Evolutionary conservation across 2,888 invertebrate species (phyloP).

Genomic region (Branchipolynoe longqiensis): DNA sequence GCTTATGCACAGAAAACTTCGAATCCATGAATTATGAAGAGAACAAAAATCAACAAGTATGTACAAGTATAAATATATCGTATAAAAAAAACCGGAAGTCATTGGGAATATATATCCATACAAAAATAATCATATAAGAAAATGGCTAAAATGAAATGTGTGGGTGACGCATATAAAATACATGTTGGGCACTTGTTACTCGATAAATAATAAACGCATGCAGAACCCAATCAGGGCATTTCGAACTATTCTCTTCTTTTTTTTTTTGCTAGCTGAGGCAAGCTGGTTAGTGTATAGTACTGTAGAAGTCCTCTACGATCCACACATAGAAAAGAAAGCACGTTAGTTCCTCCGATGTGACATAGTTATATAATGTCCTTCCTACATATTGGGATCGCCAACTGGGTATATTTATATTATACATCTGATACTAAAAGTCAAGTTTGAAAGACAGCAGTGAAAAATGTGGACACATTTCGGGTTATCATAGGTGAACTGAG

Average conservation of each 20-base stretch:
- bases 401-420: too few species aligned
- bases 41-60: background rate
- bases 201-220: background rate
- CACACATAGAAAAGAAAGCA: background rate
- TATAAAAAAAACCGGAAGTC: conserved; percentile 14
- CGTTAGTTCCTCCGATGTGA: too few species aligned
- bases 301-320: background rate
- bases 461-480: background rate
- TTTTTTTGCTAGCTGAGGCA: background rate
- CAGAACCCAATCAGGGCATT: background rate
- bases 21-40: conserved; percentile 15
- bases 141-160: conserved; percentile 24
- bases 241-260: too few species aligned
- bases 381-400: too few species aligned
- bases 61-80: conserved; percentile 35
- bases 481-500: background rate
- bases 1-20: too few species aligned
- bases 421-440: too few species aligned
- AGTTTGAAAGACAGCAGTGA: conserved; percentile 46
- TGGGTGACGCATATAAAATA: conserved; percentile 25
- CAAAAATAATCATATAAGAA: conserved; percentile 43
- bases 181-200: conserved; percentile 26
- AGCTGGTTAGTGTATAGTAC: background rate
- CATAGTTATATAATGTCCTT: background rate
- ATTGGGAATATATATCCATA: conserved; percentile 31